Base-by-base conservation (phyloP, 2,888 invertebrate species). In the Rhogogaster chlorosoma region DNA sequence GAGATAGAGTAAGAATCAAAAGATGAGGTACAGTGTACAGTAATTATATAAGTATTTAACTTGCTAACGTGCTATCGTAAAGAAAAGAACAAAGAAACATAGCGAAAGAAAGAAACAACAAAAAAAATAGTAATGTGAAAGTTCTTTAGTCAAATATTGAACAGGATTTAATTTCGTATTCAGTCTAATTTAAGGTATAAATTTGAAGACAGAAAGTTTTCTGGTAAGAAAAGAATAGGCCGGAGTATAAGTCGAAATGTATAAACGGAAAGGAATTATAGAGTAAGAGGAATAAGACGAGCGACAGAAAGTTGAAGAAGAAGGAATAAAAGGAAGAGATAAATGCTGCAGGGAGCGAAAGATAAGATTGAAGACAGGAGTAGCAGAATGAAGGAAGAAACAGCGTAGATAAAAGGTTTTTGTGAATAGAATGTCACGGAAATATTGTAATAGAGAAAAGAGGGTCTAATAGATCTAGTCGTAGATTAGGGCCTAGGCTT, bases 21-120 rank as follows among this genome's bases (percentile, higher is more conserved):
- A 64, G 57, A 82, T 26, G 80, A 83, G 85, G 86, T 64, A 88
- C 85, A 83, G 83, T 57, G 84, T 86, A 86, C 85, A 85, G 77
- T 53, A 85, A 84, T 26, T 64, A 70, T 75, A 61, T 7, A 12
- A 32, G 67, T 67, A 32, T 32, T 32, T 32, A 32, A 67, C 26
- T 61, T 61, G 26, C 26, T 61, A 61, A 61, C 61, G 12, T 84
- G 26, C 42, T 61, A 29, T 53, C 0, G n/a, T n/a, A 26, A n/a
- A 42, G 57, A 38, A 85, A 6, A 83, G 61, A 85, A 38, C 15
- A 75, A 12, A 85, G 84, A 45, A 70, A 53, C 12, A 57, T 32
- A 71, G 57, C 6, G 9, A 2, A 80, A 45, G 3, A 38, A 61
- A n/a, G n/a, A n/a, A n/a, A n/a, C n/a, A n/a, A n/a, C n/a, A n/a